Percentiles rank a stretch among this genome's conserved stretches.
phyloP scores from a whole-genome alignment of 2,888 invertebrate genomes.

The Clostera curtula region DNA sequence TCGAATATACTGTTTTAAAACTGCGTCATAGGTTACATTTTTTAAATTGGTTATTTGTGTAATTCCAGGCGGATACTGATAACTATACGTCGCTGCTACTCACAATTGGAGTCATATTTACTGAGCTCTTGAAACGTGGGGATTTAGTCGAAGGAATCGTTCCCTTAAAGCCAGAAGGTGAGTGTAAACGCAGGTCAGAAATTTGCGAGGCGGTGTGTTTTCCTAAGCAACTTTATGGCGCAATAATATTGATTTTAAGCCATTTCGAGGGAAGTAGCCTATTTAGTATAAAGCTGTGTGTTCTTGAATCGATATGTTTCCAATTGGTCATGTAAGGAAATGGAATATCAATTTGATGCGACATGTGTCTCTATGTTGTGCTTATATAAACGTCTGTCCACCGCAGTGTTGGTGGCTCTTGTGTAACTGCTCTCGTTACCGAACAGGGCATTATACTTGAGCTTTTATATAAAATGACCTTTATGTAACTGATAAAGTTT shows the following conservation, averaged over 20 bases:
- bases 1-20: slow-evolving; percentile 15
- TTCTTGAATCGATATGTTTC: background rate
- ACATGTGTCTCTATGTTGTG: slow-evolving; percentile 39
- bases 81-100: slow-evolving; percentile 76
- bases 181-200: slow-evolving; percentile 21
- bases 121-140: slow-evolving; percentile 78
- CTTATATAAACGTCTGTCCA: slow-evolving; percentile 31
- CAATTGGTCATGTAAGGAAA: background rate
- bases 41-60: slow-evolving; percentile 24
- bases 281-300: slow-evolving; percentile 3
- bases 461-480: slow-evolving; percentile 10
- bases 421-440: slow-evolving; percentile 24
- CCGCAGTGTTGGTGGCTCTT: slow-evolving; percentile 15
- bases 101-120: slow-evolving; percentile 82
- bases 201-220: slow-evolving; percentile 14
- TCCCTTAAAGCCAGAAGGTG: slow-evolving; percentile 75
- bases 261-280: background rate
- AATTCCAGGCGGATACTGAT: slow-evolving; percentile 59
- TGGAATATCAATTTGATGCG: slow-evolving; percentile 11
- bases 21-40: slow-evolving; percentile 49
- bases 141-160: slow-evolving; percentile 78
- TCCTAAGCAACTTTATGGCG: slow-evolving; percentile 19
- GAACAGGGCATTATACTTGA: slow-evolving; percentile 5
- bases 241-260: slow-evolving; percentile 42
- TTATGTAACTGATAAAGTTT: slow-evolving; percentile 5